phyloP scores from a whole-genome alignment of 92 coral and sea anemone species.

The Pocillopora meandrina region DNA sequence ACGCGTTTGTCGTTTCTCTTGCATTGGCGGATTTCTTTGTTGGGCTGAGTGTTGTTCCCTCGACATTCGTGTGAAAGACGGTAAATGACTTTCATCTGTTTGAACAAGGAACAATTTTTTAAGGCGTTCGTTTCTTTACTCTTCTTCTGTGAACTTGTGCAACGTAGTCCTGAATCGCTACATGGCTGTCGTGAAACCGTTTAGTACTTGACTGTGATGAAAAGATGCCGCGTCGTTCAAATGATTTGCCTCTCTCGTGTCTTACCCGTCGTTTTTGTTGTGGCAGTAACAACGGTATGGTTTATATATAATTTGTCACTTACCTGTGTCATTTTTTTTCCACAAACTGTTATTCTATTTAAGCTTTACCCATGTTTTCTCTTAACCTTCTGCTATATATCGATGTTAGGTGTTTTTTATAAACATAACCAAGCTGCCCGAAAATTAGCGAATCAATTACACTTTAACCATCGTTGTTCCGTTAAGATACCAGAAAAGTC shows the following conservation, averaged over 20 bases:
- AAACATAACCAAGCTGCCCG: not conserved
- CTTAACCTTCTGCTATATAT: not conserved
- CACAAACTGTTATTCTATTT: not conserved
- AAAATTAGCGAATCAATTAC: conserved; percentile 11
- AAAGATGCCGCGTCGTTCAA: not conserved
- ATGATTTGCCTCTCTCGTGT: conserved; percentile 7
- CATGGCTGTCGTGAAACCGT: not conserved
- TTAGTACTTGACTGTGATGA: not conserved
- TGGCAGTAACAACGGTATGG: not conserved
- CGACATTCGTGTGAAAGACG: not conserved
- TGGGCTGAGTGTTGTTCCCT: conserved; percentile 10
- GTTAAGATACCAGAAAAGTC: not conserved
- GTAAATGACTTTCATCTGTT: not conserved
- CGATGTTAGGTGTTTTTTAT: not conserved
- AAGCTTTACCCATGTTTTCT: not conserved
- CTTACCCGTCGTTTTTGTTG: not conserved
- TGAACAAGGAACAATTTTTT: not conserved
- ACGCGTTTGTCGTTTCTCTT: too few relatives aligned
- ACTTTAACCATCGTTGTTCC: not conserved
- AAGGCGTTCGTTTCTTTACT: not conserved
- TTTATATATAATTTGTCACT: not conserved
- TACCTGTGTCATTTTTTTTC: not conserved
- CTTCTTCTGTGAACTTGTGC: not conserved
- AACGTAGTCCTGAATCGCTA: conserved; percentile 10
- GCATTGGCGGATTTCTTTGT: conserved; percentile 34